Evolutionary conservation across 1,140 invertebrate genomes (phyloP).

Genomic region (Drosophila repletoides): DNA sequence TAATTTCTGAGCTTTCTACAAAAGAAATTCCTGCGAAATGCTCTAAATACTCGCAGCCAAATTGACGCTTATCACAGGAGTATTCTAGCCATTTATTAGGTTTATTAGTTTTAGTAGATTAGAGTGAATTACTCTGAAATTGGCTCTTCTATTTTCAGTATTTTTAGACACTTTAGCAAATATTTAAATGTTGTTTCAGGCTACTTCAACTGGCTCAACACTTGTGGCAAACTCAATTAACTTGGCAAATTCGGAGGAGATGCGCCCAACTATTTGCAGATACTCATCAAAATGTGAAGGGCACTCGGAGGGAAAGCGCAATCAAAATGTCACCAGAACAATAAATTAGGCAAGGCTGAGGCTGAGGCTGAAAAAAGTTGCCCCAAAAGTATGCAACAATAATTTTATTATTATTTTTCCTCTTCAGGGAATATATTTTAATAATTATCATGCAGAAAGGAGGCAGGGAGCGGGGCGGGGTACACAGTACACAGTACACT

Average conservation of each 20-base stretch:
- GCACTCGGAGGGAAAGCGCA: slow-evolving; percentile 36
- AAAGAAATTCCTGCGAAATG: too few species aligned
- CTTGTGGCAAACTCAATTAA: slow-evolving; percentile 71
- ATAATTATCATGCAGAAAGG: slow-evolving; percentile 61
- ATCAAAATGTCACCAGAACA: slow-evolving; percentile 70
- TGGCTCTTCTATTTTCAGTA: too few species aligned
- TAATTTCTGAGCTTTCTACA: too few species aligned
- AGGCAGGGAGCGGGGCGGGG: too few species aligned
- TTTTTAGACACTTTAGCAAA: neutral
- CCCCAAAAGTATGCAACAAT: slow-evolving; percentile 45
- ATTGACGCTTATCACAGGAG: too few species aligned
- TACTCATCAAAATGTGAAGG: slow-evolving; percentile 40
- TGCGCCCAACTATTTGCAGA: slow-evolving; percentile 64
- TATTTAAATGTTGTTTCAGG: neutral
- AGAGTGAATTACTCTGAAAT: too few species aligned
- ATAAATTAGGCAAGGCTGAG: slow-evolving; percentile 51
- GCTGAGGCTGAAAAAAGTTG: slow-evolving; percentile 29
- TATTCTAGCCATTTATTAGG: slow-evolving; percentile 6
- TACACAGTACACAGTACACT: too few species aligned
- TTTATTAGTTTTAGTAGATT: slow-evolving; percentile 8
- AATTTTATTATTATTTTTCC: slow-evolving; percentile 9
- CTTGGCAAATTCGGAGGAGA: slow-evolving; percentile 45
- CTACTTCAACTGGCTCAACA: slow-evolving; percentile 7
- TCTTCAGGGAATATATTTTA: slow-evolving; percentile 37
- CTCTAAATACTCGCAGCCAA: too few species aligned